Base-by-base conservation (phyloP, 2,888 invertebrate genomes). In the Callinectes sapidus region DNA sequence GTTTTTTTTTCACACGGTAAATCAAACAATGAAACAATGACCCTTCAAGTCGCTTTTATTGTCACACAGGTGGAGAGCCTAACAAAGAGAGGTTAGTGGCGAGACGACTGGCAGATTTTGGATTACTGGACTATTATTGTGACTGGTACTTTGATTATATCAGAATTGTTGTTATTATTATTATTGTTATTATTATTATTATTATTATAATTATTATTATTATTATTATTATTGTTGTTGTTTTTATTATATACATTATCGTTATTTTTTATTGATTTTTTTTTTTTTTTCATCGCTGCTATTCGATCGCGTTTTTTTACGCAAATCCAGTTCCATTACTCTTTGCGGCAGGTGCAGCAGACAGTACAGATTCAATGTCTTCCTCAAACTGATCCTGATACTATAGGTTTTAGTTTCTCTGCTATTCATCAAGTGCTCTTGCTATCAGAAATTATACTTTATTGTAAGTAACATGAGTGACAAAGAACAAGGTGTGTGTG, bases 401-500 rank as follows among this genome's bases (percentile, higher is more conserved):
- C 28, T n/a, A 28, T 71, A 6, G 28, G 23, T 10, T 28, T 5
- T 10, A 71, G 71, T 71, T 71, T 10, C 23, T n/a, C 28, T 71
- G 71, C 28, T 71, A 71, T 3, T 71, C 71, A 13, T 71, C 71
- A 71, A 71, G 71, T 71, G 71, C 28, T n/a, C n/a, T n/a, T n/a
- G 71, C 28, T 71, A 71, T 71, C n/a, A 71, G 71, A 28, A n/a
- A 71, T 28, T n/a, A 71, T 3, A 71, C 71, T 71, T 28, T 71
- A 71, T 48, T n/a, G 71, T 28, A 28, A 28, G 71, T 71, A 28
- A 28, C 71, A 28, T 28, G n/a, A 28, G 10, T n/a, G 71, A 71
- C 71, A 71, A 71, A 28, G 71, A n/a, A 71, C 71, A 71, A 28
- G 71, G 71, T 71, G 71, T 71, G 71, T 28, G 71, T 71, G 71